phyloP scores from a whole-genome alignment of 92 coral and sea anemone genomes.

The Zoanthus solanderi region DNA sequence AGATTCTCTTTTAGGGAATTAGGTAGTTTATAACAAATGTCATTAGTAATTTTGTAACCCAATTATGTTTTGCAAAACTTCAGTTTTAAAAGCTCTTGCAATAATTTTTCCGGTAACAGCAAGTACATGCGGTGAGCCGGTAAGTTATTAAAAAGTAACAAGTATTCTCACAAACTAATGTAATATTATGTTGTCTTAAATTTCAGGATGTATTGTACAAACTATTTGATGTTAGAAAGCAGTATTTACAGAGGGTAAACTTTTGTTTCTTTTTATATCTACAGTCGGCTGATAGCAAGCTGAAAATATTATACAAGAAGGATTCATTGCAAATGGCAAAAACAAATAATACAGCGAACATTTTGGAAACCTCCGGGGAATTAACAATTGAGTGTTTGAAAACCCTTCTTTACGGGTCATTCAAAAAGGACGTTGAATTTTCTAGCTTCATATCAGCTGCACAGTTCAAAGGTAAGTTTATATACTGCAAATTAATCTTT shows the following conservation, averaged over 20 bases:
- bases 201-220: conserved; percentile 28
- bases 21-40: background rate
- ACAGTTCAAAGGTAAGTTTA: background rate
- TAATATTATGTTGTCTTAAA: background rate
- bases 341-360: background rate
- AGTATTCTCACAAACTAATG: background rate
- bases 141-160: background rate
- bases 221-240: background rate
- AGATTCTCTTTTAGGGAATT: background rate
- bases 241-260: background rate
- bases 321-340: background rate
- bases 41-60: background rate
- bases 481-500: background rate
- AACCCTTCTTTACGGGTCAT: conserved; percentile 6
- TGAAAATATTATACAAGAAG: background rate
- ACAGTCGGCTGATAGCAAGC: background rate
- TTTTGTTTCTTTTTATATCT: background rate
- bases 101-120: background rate
- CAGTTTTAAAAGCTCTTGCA: background rate
- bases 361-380: conserved; percentile 42
- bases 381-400: conserved; percentile 5
- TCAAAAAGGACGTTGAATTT: background rate
- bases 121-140: background rate
- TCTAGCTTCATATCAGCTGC: background rate
- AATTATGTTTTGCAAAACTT: background rate